Base-by-base conservation (phyloP, 2,113 vertebrate species). In the Dryoscopus gambensis region DNA sequence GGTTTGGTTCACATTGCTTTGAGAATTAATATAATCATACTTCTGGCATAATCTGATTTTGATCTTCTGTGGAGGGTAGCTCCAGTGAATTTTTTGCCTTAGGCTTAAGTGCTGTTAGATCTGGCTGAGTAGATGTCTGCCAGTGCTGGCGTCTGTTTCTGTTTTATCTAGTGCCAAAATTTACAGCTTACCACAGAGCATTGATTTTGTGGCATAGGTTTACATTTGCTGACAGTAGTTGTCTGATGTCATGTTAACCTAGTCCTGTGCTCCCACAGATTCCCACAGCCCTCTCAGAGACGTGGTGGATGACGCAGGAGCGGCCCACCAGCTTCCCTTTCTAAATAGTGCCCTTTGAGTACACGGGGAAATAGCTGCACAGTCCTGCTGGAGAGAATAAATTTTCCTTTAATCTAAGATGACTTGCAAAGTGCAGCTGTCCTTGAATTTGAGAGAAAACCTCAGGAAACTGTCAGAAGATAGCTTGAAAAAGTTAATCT, bases 1-100 rank as follows among this genome's bases (percentile, higher is more conserved):
- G 33, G 50, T 93, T 94, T 95, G 80, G 11, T 59, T 90, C 93
- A 37, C 67, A 74, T 90, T 90, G 84, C 84, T 89, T 42, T 0
- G 6, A 76, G 84, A 77, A 84, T 96, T 95, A 95, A 84, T 92
- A 6, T 84, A 95, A 94, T 95, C 40, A 4, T 83, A 50, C 70
- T 96, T 81, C 27, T 95, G 89, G 81, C 47, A 62, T 95, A 95
- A 89, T 94, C 94, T 91, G 76, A 68, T 94, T 96, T 96, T 96
- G 81, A 91, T 96, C 96, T 96, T 96, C n/a, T 78, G 74, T 69
- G 57, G 94, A 89, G 73, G 65, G 87, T 75, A 82, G 65, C 67
- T 94, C 57, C 79, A 87, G 75, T 74, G 75, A 87, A 77, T 94
- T 91, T 95, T 93, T 96, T 82, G 78, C 92, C 78, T 88, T 63